Conservation (phyloP, 92 coral and sea anemone genomes). For the Porites lobata region DNA sequence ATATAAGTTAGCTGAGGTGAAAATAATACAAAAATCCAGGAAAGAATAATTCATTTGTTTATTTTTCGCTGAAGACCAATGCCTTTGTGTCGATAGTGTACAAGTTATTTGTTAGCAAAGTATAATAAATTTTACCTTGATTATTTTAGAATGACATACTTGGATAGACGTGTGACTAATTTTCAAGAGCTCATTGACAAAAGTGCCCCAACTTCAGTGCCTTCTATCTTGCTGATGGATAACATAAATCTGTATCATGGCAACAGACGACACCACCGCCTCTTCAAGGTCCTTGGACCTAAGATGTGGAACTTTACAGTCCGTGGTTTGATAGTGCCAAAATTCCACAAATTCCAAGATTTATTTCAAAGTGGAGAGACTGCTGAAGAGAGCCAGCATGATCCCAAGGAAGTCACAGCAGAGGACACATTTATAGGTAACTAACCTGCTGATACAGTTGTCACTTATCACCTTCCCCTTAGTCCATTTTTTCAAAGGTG, state of each 20-base stretch:
- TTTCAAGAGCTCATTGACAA: conserved; percentile 56
- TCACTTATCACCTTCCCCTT: no score
- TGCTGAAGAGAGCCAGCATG: conserved; percentile 40
- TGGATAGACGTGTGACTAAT: conserved; percentile 45
- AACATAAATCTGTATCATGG: conserved; percentile 63
- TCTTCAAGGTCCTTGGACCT: conserved; percentile 41
- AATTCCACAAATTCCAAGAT: conserved; percentile 13
- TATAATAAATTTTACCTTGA: not conserved
- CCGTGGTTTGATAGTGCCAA: conserved; percentile 20
- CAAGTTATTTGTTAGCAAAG: not conserved
- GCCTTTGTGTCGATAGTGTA: conserved; percentile 4
- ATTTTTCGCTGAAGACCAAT: not conserved
- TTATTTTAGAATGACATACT: conserved; percentile 38
- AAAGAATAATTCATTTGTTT: not conserved
- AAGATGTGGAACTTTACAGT: not conserved
- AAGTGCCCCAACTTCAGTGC: conserved; percentile 45
- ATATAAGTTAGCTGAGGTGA: conserved; percentile 1
- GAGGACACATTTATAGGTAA: conserved; percentile 48
- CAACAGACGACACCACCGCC: conserved; percentile 58
- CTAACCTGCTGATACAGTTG: no score
- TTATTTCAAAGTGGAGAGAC: conserved; percentile 29
- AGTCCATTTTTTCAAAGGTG: no score
- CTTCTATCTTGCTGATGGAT: conserved; percentile 54
- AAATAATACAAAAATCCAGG: not conserved
- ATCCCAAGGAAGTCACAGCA: conserved; percentile 6